Evolutionary conservation across 2,888 invertebrate genomes (phyloP), one percentile per base, ranked within the genome.

Genomic region (Nasonovia ribisnigri): DNA sequence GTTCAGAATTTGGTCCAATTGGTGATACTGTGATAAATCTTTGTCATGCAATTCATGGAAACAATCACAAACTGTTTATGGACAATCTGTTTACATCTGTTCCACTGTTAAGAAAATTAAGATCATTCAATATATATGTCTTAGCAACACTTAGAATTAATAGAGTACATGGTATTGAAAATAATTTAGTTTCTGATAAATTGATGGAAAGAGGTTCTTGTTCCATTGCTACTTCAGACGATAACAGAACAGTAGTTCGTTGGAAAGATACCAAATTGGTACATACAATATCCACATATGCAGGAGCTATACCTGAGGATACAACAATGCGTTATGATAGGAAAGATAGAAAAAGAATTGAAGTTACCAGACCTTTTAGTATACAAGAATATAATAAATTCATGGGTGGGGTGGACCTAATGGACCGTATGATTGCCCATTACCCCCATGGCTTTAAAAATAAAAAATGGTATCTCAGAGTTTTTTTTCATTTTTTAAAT

Each of bases 241-340:
- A 94, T 91, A 94, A 94, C 46, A 94, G 92, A 36, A 94, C 92
- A n/a, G 90, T 94, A 60, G 91, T 94, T 36, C 92, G 94, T 13
- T 94, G 93, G 94, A 91, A 94, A 84, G 94, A 94, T 84, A 94
- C 91, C 29, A 88, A 84, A 46, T 36, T 90, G 48, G 95, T 94
- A 16, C 93, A 94, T 88, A 92, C 91, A 60, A 92, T 94, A 20
- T 94, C 94, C 67, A 94, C 88, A 48, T 94, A 91, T 94, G 94
- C 94, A 51, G 94, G 94, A 54, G 84, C 77, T 57, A 42, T 90
- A 57, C 94, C 94, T n/a, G 84, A 93, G 43, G 94, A 84, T 67
- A 77, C 57, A 90, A 91, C 51, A 42, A 89, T 92, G n/a, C 86
- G 94, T 57, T 94, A 92, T 90, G 94, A 94, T 84, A 90, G 93